Base-by-base conservation (phyloP, 2,113 vertebrate genomes). In the Microtus oregoni region DNA sequence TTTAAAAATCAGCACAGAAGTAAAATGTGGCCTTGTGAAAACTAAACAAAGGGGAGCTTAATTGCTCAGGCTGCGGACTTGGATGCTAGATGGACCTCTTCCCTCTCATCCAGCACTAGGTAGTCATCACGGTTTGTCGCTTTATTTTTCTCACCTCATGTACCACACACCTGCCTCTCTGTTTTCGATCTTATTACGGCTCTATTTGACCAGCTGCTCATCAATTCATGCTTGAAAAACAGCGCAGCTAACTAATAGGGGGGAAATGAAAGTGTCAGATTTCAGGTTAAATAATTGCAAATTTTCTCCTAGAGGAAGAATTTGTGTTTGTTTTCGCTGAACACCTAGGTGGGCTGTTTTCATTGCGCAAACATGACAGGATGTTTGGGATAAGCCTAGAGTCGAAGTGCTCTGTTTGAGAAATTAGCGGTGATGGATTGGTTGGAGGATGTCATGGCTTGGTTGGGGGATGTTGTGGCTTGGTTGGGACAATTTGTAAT, bases 21-120 rank as follows among this genome's bases (percentile, higher is more conserved):
- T 98, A 98, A 99, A 99, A 98, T 97, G 98, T 98, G 98, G 98
- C 98, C 99, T 99, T 99, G 98, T 98, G 22, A 32, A 87, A 87
- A 52, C 2, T 13, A 55, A 70, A 86, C 63, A 67, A 67, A 67
- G 32, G 3, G 38, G 77, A 32, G 12, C 10, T 52, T 30, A 83
- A 35, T 92, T 55, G 94, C 14, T 12, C 22, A 88, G 47, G 4
- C 41, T 81, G 30, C n/a, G 93, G 70, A 76, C 8, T 1, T 52
- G 67, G 75, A 58, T 55, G n/a, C 61, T 89, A 22, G 67, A 67
- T 72, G 28, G 22, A n/a, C 52, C 61, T 81, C 68, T 94, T 86
- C 28, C 68, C 24, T 73, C 41, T 89, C 68, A 89, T 63, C 63
- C 67, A 91, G 35, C 89, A 94, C 77, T 86, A 92, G 61, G 83